Conservation (phyloP, 2,888 invertebrate genomes). For the Bruchidius siliquastri region DNA sequence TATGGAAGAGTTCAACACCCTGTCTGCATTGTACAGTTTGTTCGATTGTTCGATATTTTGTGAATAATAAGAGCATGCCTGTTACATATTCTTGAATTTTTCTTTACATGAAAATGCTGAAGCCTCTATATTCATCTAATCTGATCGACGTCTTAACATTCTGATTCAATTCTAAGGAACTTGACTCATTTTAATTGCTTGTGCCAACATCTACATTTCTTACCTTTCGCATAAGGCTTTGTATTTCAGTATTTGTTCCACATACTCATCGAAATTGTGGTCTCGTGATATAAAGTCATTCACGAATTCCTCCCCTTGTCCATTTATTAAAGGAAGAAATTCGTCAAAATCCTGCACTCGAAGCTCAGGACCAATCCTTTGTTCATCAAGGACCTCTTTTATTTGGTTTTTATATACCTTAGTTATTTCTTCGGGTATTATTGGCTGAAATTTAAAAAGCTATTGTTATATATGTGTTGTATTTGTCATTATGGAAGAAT, state of each 20-base stretch:
- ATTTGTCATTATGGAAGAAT: too few species aligned
- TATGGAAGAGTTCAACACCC: too few species aligned
- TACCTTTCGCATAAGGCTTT: slow-evolving; percentile 22
- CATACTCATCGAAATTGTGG: slow-evolving; percentile 62
- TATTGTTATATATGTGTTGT: background rate
- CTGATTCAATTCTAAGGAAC: too few species aligned
- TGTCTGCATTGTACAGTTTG: too few species aligned
- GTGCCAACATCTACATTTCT: background rate
- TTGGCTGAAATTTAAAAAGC: slow-evolving; percentile 56
- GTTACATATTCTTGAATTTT: too few species aligned
- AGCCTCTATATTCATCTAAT: too few species aligned
- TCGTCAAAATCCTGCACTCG: slow-evolving; percentile 75
- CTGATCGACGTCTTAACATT: too few species aligned
- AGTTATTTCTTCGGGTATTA: slow-evolving; percentile 67
- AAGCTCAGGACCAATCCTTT: slow-evolving; percentile 68
- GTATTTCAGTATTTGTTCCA: slow-evolving; percentile 55
- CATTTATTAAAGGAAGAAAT: slow-evolving; percentile 71
- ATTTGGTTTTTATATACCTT: slow-evolving; percentile 59
- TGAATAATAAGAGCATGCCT: too few species aligned
- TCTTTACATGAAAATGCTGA: too few species aligned
- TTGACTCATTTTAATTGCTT: too few species aligned
- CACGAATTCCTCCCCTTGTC: slow-evolving; percentile 63
- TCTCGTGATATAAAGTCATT: slow-evolving; percentile 63
- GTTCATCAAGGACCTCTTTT: slow-evolving; percentile 60
- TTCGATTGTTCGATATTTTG: too few species aligned